Evolutionary conservation across 2,113 vertebrate genomes (phyloP).

Genomic region (Sarotherodon lohbergeri): DNA sequence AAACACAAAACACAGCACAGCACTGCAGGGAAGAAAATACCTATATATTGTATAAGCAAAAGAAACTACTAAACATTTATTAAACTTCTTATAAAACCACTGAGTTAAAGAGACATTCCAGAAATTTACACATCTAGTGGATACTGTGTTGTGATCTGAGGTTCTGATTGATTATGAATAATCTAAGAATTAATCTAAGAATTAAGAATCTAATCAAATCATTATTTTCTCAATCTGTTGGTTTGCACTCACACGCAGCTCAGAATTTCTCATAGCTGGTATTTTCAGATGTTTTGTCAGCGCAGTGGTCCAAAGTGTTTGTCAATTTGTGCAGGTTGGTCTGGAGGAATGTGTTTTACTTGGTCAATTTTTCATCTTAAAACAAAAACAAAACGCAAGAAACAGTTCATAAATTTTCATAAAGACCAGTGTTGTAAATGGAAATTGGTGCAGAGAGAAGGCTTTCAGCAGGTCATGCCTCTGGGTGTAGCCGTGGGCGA

Average conservation of each 20-base stretch:
- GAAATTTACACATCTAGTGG: not conserved
- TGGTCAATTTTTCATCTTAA: not conserved
- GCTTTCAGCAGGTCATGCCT: slow-evolving; percentile 31
- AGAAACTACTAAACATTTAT: not conserved
- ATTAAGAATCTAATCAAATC: not conserved
- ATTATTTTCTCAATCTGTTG: not conserved
- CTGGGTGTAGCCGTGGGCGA: slow-evolving; percentile 27
- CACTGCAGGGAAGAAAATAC: not conserved
- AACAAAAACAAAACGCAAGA: not conserved
- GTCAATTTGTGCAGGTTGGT: not conserved
- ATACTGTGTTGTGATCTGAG: not conserved
- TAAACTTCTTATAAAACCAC: not conserved
- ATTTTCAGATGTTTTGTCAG: not conserved
- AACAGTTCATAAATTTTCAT: not conserved
- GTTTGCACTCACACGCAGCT: not conserved
- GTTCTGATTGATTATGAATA: not conserved
- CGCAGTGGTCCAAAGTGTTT: not conserved
- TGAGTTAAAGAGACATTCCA: not conserved
- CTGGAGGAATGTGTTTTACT: not conserved
- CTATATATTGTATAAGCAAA: not conserved
- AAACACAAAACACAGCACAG: not conserved
- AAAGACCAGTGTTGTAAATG: not conserved
- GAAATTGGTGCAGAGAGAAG: not conserved
- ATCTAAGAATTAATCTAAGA: not conserved
- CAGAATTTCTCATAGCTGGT: not conserved